Percentiles rank a stretch among this genome's conserved stretches.
These are phyloP conservation scores for Natrix natrix DNA, from an alignment of 2,797 vertebrate genomes.

Conservation along the genomic window DNA sequence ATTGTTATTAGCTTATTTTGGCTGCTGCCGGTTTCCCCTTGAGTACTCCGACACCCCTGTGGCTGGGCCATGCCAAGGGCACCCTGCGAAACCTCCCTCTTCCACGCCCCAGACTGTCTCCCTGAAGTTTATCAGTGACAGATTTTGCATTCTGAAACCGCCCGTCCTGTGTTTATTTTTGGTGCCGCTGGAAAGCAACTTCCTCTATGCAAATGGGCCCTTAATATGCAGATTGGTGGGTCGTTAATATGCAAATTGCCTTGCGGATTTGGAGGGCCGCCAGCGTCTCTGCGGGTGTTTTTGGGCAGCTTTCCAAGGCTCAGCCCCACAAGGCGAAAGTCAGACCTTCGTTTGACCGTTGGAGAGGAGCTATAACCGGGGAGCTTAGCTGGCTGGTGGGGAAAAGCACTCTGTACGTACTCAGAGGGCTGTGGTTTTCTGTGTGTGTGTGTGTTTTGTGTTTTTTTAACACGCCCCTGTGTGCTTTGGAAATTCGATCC, in stretches of 20 bases:
- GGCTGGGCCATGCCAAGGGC: not conserved
- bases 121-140: not conserved
- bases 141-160: not conserved
- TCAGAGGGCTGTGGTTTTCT: not conserved
- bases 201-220: constrained; percentile 38
- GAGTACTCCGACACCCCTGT: not conserved
- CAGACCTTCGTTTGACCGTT: not conserved
- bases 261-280: constrained; percentile 51
- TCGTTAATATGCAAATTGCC: constrained; percentile 61
- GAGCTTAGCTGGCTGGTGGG: not conserved
- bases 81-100: not conserved
- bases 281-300: constrained; percentile 11
- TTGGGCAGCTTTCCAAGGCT: not conserved
- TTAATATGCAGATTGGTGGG: constrained; percentile 52
- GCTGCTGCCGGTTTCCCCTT: not conserved
- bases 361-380: too few relatives aligned
- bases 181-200: not conserved
- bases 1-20: not conserved
- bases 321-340: not conserved
- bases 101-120: not conserved
- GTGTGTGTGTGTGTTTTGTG: too few relatives aligned
- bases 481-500: not conserved
- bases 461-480: not conserved
- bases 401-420: not conserved
- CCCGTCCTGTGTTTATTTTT: constrained; percentile 21